A percentile compares a stretch with the other conserved stretches of the same genome.
These are phyloP conservation scores for Rhea pennata DNA, from an alignment of 2,113 vertebrate species.

Conservation along the genomic window DNA sequence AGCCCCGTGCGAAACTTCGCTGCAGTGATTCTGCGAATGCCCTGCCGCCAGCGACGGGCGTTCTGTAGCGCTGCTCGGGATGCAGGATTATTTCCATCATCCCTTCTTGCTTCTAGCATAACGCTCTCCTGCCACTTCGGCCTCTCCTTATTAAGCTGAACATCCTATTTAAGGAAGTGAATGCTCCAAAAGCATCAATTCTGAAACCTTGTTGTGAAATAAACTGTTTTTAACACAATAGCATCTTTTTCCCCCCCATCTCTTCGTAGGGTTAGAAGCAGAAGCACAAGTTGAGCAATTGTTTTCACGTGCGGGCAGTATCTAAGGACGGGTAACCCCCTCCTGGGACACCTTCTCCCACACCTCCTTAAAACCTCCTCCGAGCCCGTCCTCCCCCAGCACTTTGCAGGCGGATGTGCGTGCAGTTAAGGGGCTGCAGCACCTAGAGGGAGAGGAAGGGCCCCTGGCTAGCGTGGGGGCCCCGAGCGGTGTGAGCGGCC, in stretches of 20 bases:
- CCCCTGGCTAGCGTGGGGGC: not conserved
- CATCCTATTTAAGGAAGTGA: not conserved
- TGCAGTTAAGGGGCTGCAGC: not conserved
- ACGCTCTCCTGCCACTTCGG: not conserved
- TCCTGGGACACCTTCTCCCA: not conserved
- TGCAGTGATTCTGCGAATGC: not conserved
- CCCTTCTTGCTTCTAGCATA: not conserved
- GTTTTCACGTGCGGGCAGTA: not conserved
- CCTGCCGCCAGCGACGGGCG: not conserved
- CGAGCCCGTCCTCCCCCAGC: not conserved
- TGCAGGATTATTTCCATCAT: not conserved
- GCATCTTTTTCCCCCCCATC: not conserved
- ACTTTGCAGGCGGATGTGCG: not conserved
- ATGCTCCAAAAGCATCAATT: not conserved
- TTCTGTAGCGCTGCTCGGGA: not conserved
- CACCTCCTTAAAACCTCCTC: not conserved
- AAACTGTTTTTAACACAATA: not conserved
- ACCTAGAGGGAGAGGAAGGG: accelerated
- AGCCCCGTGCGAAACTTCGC: too few relatives aligned
- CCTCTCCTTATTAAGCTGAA: not conserved
- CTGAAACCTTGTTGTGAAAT: not conserved
- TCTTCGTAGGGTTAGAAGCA: not conserved
- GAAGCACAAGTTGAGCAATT: not conserved
- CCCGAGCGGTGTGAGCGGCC: accelerated
- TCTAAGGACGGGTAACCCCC: not conserved